Evolutionary conservation across 2,888 invertebrate genomes (phyloP).

Genomic region (Pecten maximus): DNA sequence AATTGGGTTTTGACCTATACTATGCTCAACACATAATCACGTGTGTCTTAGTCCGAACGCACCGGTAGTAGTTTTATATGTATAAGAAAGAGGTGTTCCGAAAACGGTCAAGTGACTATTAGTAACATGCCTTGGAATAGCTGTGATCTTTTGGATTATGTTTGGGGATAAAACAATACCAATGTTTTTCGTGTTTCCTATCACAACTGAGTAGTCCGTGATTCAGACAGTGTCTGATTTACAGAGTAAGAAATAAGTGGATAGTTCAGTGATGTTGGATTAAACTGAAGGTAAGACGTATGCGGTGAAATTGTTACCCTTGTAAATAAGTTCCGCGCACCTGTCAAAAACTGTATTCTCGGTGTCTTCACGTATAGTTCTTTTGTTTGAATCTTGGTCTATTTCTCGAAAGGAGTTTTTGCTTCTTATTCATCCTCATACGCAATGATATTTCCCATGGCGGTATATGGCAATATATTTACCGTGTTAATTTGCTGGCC

Average conservation of each 20-base stretch:
- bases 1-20: too few relatives aligned
- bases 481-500: too few relatives aligned
- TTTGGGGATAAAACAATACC: not conserved
- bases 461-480: too few relatives aligned
- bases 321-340: not conserved
- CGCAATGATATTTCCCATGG: too few relatives aligned
- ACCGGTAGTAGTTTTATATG: not conserved
- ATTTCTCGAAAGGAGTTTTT: too few relatives aligned
- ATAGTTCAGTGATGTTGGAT: not conserved
- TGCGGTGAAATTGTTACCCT: not conserved
- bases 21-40: not conserved
- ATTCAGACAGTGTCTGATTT: not conserved
- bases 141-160: not conserved
- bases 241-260: not conserved
- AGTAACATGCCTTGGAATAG: not conserved
- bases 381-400: too few relatives aligned
- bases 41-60: not conserved
- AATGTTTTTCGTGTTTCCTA: not conserved
- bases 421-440: too few relatives aligned
- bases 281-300: not conserved
- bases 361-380: too few relatives aligned
- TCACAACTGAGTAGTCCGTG: not conserved
- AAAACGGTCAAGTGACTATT: slow-evolving; percentile 18
- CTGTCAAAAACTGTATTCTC: not conserved
- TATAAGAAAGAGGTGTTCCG: not conserved